A percentile compares a stretch with the other conserved stretches of the same genome.
Evolutionary conservation across 2,113 vertebrate species (phyloP).

Genomic region (Zeus faber): DNA sequence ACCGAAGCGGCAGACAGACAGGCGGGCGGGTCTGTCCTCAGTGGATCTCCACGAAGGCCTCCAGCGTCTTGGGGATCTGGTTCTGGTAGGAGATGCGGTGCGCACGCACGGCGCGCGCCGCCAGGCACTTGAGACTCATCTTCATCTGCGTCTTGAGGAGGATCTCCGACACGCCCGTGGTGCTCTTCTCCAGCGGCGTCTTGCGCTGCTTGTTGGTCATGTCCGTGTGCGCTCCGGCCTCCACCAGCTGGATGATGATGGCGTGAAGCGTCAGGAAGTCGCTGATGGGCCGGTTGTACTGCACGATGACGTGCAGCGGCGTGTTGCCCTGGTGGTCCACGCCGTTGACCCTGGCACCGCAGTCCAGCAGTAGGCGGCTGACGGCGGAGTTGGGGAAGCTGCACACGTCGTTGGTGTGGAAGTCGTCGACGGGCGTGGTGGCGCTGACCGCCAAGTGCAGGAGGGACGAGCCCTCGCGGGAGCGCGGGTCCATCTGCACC

Average conservation of each 20-base stretch:
- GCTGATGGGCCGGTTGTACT: conserved; percentile 98
- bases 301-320: conserved; percentile 93
- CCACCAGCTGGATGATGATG: conserved; percentile 95
- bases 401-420: conserved; percentile 97
- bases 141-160: conserved; percentile 98
- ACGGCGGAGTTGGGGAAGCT: conserved; percentile 93
- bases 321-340: conserved; percentile 92
- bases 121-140: conserved; percentile 98
- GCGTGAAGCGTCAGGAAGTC: conserved; percentile 96
- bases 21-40: conserved; percentile 66
- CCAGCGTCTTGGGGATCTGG: conserved; percentile 95
- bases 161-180: conserved; percentile 95
- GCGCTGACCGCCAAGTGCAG: conserved; percentile 94
- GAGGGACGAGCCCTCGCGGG: conserved; percentile 85
- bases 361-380: conserved; percentile 92
- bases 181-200: conserved; percentile 95
- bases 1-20: not conserved
- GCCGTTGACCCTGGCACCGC: conserved; percentile 87
- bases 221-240: conserved; percentile 96
- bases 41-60: conserved; percentile 97
- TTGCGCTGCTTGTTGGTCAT: conserved; percentile 98
- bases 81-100: conserved; percentile 92
- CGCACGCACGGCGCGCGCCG: conserved; percentile 89
- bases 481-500: conserved; percentile 89
- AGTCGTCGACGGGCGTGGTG: conserved; percentile 90